Conservation (phyloP, 2,797 vertebrate genomes). For the Melanotaenia trifasciata region DNA sequence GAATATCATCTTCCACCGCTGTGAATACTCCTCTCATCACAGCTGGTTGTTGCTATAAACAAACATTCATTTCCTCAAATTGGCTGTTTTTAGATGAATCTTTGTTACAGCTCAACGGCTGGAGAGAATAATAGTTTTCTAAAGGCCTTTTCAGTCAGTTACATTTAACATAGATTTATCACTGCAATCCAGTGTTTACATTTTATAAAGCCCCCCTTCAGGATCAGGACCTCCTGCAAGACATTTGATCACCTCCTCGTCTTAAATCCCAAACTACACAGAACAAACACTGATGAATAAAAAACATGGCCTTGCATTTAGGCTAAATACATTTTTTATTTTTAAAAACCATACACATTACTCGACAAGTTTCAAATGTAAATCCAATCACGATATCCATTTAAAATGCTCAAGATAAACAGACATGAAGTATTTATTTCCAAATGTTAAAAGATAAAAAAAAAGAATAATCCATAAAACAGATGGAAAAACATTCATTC, state of each 20-base stretch:
- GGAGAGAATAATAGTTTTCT: too few relatives aligned
- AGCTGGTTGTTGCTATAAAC: neutral
- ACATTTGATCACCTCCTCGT: neutral
- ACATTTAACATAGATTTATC: neutral
- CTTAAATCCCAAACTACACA: neutral
- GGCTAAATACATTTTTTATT: conserved; percentile 91
- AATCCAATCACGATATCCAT: conserved; percentile 89
- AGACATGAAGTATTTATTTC: conserved; percentile 89
- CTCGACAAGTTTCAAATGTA: conserved; percentile 90
- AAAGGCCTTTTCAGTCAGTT: too few relatives aligned
- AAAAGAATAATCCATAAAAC: conserved; percentile 86
- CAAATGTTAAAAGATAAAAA: conserved; percentile 88
- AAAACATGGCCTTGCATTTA: conserved; percentile 77
- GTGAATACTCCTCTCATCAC: neutral
- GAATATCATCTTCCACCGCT: too few relatives aligned
- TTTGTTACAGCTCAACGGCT: too few relatives aligned
- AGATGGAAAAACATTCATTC: conserved; percentile 89
- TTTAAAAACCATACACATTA: conserved; percentile 92
- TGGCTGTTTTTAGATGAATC: too few relatives aligned
- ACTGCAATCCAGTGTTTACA: neutral
- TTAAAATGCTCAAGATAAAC: conserved; percentile 91
- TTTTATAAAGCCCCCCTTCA: neutral
- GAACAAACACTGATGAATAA: conserved; percentile 57
- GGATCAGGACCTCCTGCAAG: neutral
- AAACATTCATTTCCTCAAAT: neutral